Evolutionary conservation across 2,113 vertebrate genomes (phyloP).

Genomic region (Anthoscopus minutus): DNA sequence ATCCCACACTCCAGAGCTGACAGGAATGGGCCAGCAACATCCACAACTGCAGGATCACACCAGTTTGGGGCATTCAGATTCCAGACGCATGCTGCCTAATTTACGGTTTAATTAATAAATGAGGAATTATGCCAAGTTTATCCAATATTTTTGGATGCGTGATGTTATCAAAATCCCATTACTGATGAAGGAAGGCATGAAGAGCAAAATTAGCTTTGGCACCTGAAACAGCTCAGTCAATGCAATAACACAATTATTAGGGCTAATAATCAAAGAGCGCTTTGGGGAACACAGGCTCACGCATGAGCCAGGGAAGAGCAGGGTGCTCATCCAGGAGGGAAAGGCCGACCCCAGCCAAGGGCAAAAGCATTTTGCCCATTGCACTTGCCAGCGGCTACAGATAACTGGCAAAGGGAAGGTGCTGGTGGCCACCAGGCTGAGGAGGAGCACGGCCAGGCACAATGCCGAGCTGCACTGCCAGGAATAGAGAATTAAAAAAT

Average conservation of each 20-base stretch:
- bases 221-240: slow-evolving; percentile 18
- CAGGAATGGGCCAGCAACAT: background rate
- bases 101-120: slow-evolving; percentile 54
- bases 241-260: slow-evolving; percentile 37
- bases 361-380: background rate
- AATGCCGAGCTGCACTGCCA: background rate
- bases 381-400: rapidly evolving
- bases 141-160: slow-evolving; percentile 10
- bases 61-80: background rate
- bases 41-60: background rate
- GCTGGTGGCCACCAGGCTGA: background rate
- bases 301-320: rapidly evolving
- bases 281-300: background rate
- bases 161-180: slow-evolving; percentile 62
- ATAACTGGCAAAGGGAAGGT: background rate
- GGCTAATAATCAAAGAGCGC: slow-evolving; percentile 26
- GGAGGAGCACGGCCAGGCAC: background rate
- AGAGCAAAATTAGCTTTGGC: slow-evolving; percentile 47
- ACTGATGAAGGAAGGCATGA: slow-evolving; percentile 32
- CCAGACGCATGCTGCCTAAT: background rate
- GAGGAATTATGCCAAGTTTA: slow-evolving; percentile 40
- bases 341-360: background rate
- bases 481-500: background rate
- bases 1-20: background rate
- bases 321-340: background rate